These are phyloP conservation scores for Aleiodes testaceus DNA, from an alignment of 2,888 invertebrate species.

Conservation along the genomic window DNA sequence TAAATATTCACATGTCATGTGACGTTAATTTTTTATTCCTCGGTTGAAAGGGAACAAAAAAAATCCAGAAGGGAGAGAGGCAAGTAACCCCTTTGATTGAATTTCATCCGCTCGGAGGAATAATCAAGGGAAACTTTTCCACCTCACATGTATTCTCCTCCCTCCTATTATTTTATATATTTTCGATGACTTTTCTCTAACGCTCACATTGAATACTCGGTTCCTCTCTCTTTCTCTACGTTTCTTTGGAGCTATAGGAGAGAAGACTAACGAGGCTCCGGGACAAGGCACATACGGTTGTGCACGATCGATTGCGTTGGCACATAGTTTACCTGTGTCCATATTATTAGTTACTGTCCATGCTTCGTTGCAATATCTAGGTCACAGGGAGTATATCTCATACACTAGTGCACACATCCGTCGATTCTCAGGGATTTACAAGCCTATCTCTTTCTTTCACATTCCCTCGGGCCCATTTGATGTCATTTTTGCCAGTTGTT, in stretches of 20 bases:
- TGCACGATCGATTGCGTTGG: constrained; percentile 38
- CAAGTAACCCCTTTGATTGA: constrained; percentile 31
- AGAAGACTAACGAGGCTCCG: no score
- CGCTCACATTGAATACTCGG: neutral
- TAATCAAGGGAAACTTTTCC: constrained; percentile 41
- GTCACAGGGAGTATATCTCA: constrained; percentile 9
- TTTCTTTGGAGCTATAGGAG: neutral
- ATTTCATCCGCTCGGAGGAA: constrained; percentile 39
- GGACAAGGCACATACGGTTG: constrained; percentile 13
- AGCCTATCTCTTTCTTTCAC: no score
- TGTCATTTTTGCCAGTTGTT: neutral
- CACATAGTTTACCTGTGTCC: constrained; percentile 31
- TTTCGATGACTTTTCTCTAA: neutral
- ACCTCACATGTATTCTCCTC: constrained; percentile 30
- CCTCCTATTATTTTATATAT: constrained; percentile 24
- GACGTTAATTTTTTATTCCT: no score
- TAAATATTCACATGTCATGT: no score
- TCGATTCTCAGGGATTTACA: constrained; percentile 21
- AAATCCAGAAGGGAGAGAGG: no score
- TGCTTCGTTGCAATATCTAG: constrained; percentile 25
- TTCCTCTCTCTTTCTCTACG: neutral
- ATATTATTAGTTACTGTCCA: constrained; percentile 42
- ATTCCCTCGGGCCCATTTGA: constrained; percentile 15
- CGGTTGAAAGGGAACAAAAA: neutral
- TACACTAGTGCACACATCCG: neutral